Conservation (phyloP, 2,113 vertebrate genomes). For the Monarcha castaneiventris region DNA sequence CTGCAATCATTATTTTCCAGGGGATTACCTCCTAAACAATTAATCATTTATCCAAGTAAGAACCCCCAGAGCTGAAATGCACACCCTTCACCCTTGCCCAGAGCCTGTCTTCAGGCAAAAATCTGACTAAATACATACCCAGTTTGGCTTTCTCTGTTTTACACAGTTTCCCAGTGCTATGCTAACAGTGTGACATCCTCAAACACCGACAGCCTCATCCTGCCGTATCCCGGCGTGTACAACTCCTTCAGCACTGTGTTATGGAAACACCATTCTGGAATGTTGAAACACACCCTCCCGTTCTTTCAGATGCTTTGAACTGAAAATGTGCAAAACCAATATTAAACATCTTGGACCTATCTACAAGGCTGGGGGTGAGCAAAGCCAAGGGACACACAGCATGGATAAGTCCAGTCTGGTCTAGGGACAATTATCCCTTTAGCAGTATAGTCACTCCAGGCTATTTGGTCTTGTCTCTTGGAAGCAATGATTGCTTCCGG, state of each 20-base stretch:
- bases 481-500: background rate
- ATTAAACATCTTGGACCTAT: background rate
- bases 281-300: background rate
- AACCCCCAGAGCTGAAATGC: background rate
- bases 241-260: background rate
- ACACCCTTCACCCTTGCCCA: background rate
- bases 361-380: background rate
- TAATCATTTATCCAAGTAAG: background rate
- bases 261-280: background rate
- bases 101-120: background rate
- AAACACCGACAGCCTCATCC: background rate
- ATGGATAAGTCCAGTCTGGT: background rate
- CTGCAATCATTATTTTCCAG: background rate
- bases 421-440: background rate
- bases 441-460: background rate
- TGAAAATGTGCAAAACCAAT: background rate
- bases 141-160: background rate
- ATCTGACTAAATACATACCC: background rate
- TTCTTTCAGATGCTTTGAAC: background rate
- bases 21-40: background rate
- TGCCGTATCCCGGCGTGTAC: background rate
- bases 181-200: background rate
- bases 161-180: background rate
- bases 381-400: background rate
- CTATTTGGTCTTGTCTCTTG: background rate